These are phyloP conservation scores for Simalia tracyae DNA, from an alignment of 2,797 vertebrate genomes.

Conservation along the genomic window DNA sequence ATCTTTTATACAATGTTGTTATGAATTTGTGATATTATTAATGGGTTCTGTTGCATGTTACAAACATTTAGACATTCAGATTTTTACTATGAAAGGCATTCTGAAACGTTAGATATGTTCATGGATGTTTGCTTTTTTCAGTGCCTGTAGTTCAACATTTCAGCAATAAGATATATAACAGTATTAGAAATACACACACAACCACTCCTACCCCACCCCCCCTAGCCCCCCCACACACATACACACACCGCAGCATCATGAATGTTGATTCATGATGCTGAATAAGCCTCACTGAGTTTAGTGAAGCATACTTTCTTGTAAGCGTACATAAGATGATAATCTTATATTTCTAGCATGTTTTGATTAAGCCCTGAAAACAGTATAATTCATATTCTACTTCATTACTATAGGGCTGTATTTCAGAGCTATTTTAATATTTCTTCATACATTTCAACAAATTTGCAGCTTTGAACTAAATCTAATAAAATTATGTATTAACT, in stretches of 20 bases:
- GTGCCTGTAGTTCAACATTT: background rate
- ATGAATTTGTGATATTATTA: background rate
- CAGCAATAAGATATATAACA: background rate
- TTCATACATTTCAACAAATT: background rate
- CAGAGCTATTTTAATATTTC: background rate
- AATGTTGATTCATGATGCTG: background rate
- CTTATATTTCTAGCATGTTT: background rate
- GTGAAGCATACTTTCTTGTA: background rate
- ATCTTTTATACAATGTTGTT: background rate
- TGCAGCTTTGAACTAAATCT: background rate
- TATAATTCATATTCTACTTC: background rate
- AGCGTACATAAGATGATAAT: background rate
- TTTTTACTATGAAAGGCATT: background rate
- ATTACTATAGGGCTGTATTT: background rate
- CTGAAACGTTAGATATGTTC: background rate
- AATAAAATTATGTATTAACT: background rate
- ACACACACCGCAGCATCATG: background rate
- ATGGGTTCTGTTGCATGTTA: background rate
- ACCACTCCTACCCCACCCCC: background rate
- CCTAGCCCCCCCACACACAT: background rate
- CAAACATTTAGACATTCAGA: background rate
- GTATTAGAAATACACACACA: background rate
- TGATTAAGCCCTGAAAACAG: background rate
- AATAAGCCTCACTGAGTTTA: background rate
- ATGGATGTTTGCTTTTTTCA: background rate